Base-by-base conservation (phyloP, 1,140 invertebrate species). In the Cylas formicarius region DNA sequence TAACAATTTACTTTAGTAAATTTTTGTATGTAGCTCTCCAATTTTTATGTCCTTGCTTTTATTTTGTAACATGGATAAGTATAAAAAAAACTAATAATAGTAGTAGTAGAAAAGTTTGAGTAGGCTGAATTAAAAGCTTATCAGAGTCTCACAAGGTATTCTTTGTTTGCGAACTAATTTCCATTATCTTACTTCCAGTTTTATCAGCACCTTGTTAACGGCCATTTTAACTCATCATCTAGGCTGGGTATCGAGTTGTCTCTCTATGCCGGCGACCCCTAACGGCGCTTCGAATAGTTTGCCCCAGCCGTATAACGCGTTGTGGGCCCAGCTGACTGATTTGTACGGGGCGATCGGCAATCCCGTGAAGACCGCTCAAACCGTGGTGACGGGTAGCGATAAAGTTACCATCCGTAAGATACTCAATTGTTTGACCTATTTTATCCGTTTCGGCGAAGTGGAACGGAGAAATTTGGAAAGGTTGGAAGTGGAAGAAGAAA, bases 171-270 rank as follows among this genome's bases (percentile, higher is more conserved):
- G 17, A 10, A 26, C 2, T 10, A 23, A 26, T 40, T 31, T 9
- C 19, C 4, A 29, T 28, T 44, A 35, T 33, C 29, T 43, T 11
- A 13, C 41, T 77, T 76, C 41, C 72, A 94, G 90, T 71, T 94
- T 94, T 69, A 74, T 93, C 39, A 92, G 88, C 62, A 90, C 86
- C 10, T 70, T 93, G 36, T 63, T 93, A 16, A 93, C 88, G 4
- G 86, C 86, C 41, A 82, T 93, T 17, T 67, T 93, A 29, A 92
- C 87, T 0, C 78, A 92, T 69, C 90, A 94, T 66, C 72, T 92
- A 13, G 86, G 88, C 2, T 93, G 90, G 90, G 86, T 92, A 33
- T 77, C 82, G 16, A 90, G 86, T 0, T 80, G 89, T 9, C 47
- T 67, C 37, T 61, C 68, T 18, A 39, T 58, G 16, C 21, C 48